Conservation (phyloP, 2,888 invertebrate genomes). For the Agapostemon virescens region DNA sequence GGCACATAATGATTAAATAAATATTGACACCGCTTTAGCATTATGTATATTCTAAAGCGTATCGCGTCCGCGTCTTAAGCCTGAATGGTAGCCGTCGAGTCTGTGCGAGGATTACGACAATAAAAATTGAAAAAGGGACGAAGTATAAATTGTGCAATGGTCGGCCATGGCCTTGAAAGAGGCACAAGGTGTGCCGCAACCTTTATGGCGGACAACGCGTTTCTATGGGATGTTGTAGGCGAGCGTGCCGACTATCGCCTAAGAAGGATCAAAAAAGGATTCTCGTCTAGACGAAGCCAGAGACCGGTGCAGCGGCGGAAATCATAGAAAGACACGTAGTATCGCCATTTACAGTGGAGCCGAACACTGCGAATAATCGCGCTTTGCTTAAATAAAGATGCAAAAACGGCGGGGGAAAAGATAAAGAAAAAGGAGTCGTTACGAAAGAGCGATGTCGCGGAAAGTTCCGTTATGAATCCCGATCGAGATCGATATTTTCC, state of each 20-base stretch:
- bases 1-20: neutral
- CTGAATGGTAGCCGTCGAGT: neutral
- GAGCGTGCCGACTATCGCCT: constrained; percentile 46
- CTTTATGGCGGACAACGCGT: constrained; percentile 2
- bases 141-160: neutral
- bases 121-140: neutral
- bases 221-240: constrained; percentile 20
- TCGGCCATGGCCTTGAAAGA: constrained; percentile 14
- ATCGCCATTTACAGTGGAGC: neutral
- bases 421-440: neutral
- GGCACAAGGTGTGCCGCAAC: constrained; percentile 21
- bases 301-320: constrained; percentile 29
- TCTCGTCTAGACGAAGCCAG: constrained; percentile 45
- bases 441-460: neutral
- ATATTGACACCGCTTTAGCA: neutral
- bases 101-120: neutral
- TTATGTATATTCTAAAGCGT: neutral
- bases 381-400: neutral
- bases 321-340: neutral
- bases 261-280: constrained; percentile 46
- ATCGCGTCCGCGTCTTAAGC: too few species aligned
- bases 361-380: neutral
- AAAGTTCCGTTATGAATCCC: constrained; percentile 12
- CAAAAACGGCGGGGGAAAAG: neutral
- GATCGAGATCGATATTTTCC: constrained; percentile 16